Evolutionary conservation across 2,888 invertebrate species (phyloP).

Genomic region (Drosophila pegasa): DNA sequence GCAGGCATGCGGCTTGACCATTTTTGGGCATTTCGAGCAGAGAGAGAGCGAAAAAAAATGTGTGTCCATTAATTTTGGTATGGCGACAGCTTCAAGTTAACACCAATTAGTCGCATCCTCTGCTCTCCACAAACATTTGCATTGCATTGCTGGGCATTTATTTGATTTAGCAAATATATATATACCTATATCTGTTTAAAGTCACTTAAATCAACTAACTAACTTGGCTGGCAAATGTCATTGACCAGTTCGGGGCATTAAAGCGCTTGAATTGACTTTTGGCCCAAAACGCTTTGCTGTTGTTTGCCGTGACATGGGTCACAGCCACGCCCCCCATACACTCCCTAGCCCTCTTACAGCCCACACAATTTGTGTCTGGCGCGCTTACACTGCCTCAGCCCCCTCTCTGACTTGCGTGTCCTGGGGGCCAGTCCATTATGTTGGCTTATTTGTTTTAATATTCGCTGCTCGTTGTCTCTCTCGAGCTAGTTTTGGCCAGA

Average conservation of each 20-base stretch:
- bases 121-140: slow-evolving; percentile 55
- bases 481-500: slow-evolving; percentile 70
- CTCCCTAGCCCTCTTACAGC: not conserved
- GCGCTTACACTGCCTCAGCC: not conserved
- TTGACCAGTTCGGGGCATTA: slow-evolving; percentile 60
- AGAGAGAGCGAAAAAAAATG: slow-evolving; percentile 1
- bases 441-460: slow-evolving; percentile 79
- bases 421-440: slow-evolving; percentile 62
- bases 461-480: slow-evolving; percentile 71
- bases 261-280: slow-evolving; percentile 42
- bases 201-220: slow-evolving; percentile 25
- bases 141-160: slow-evolving; percentile 33
- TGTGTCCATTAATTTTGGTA: slow-evolving; percentile 51
- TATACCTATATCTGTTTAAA: slow-evolving; percentile 18
- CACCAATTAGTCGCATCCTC: slow-evolving; percentile 76
- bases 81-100: slow-evolving; percentile 60
- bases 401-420: slow-evolving; percentile 11
- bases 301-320: slow-evolving; percentile 72
- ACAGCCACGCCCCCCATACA: slow-evolving; percentile 20
- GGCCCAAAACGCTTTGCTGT: slow-evolving; percentile 43
- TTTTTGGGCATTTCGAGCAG: slow-evolving; percentile 15
- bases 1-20: slow-evolving; percentile 5
- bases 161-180: slow-evolving; percentile 45
- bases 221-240: slow-evolving; percentile 55
- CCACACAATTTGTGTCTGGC: slow-evolving; percentile 22